These are phyloP conservation scores for Calephelis nemesis DNA, from an alignment of 1,140 invertebrate genomes.

Conservation along the genomic window DNA sequence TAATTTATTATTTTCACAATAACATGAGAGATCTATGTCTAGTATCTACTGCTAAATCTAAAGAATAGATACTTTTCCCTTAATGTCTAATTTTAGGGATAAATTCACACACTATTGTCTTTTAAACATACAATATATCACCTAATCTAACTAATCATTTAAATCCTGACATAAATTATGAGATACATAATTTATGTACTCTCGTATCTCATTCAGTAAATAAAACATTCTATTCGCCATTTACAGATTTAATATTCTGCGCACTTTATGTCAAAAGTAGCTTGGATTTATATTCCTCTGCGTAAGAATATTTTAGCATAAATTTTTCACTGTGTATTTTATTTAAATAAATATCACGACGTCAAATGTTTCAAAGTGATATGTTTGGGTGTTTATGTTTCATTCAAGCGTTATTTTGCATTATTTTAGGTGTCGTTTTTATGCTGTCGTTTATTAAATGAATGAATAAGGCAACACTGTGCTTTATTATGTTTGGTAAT, in stretches of 20 bases:
- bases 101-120: too few species aligned
- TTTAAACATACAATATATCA: too few species aligned
- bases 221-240: constrained; percentile 25
- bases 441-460: neutral
- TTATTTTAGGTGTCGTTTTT: neutral
- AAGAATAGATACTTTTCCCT: too few species aligned
- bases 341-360: constrained; percentile 11
- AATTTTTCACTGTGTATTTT: constrained; percentile 17
- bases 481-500: too few species aligned
- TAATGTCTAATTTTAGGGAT: too few species aligned
- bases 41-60: too few species aligned
- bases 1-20: too few species aligned
- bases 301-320: constrained; percentile 23
- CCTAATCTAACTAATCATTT: too few species aligned
- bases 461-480: neutral
- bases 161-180: too few species aligned
- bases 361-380: constrained; percentile 6
- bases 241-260: constrained; percentile 26
- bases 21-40: too few species aligned
- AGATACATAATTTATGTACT: too few species aligned
- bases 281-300: constrained; percentile 21
- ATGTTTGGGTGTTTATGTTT: constrained; percentile 1
- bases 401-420: neutral
- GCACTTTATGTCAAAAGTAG: constrained; percentile 24
- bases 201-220: constrained; percentile 22